Evolutionary conservation across 1,140 invertebrate species (phyloP), one percentile per base, ranked within the genome.

Genomic region (Hestina assimilis): DNA sequence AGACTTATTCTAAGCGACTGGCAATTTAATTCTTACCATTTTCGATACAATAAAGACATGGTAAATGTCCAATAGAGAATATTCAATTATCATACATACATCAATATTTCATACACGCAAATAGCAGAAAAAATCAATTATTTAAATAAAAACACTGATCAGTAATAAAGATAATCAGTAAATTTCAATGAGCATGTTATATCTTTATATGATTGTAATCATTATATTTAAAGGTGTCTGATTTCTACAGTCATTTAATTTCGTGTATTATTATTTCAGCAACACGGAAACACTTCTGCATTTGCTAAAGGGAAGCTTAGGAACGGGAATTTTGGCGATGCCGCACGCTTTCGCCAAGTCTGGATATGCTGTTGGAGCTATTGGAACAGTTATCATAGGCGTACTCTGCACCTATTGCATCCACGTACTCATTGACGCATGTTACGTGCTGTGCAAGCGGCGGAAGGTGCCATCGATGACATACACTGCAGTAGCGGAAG

Each of bases 311-410:
- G 92, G 91, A 35, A 93, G 93, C 66, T 89, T 95, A 46, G 94
- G 94, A 9, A 94, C 93, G 1, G 94, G 94, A 4, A 93, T 95
- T 52, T 77, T 95, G 53, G 94, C 94, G 4, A 94, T 95, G 92
- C 93, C 94, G 20, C 89, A 92, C 66, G 93, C 94, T 11, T 92
- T 95, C 62, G 90, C 91, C 48, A 91, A 94, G 69, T 89, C 93
- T 3, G 94, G 94, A n/a, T 89, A 94, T 59, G 77, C 91, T 41
- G 91, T 92, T 57, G 92, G 92, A 5, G 69, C 90, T 3, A 73
- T 92, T 1, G 91, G 90, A 2, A 91, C 92, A 0, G 66, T 92
- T 6, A 58, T 93, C 1, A 92, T 94, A 58, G 93, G 92, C 8
- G 65, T 91, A 7, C 79, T 94, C 12, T 93, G 92, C 77, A 92